These are phyloP conservation scores for Pseudococcus jackbeardsleyi DNA, from an alignment of 2,888 invertebrate genomes.

Conservation along the genomic window DNA sequence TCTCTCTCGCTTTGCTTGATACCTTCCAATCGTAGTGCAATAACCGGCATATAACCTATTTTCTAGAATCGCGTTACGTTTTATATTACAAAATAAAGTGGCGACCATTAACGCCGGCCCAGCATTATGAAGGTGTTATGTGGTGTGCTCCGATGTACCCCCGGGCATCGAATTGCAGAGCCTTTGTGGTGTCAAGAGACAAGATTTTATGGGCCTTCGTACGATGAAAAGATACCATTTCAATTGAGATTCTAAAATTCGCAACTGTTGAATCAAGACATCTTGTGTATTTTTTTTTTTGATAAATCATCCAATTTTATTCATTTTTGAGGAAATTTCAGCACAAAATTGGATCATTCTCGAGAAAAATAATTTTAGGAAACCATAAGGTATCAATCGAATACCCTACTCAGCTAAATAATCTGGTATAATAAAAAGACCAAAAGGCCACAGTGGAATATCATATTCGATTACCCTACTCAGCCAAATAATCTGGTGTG, in stretches of 20 bases:
- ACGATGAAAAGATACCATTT: neutral
- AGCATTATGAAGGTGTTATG: conserved; percentile 31
- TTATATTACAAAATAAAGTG: conserved; percentile 58
- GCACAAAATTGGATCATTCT: neutral
- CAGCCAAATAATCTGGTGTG: neutral
- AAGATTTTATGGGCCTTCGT: neutral
- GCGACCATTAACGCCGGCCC: conserved; percentile 50
- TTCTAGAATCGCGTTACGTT: conserved; percentile 60
- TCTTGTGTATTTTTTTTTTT: too few relatives aligned
- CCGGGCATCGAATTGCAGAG: neutral
- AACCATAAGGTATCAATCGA: too few relatives aligned
- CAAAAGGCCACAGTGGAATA: neutral
- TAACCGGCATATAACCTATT: conserved; percentile 64
- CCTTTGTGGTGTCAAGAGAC: neutral
- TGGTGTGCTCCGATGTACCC: neutral
- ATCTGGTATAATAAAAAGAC: neutral
- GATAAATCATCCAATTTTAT: neutral
- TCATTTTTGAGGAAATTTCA: neutral
- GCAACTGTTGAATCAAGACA: neutral
- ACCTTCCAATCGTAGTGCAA: conserved; percentile 62
- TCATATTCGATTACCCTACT: neutral
- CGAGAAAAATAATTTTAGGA: too few relatives aligned
- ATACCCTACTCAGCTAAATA: too few relatives aligned
- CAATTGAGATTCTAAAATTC: neutral
- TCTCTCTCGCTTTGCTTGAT: conserved; percentile 56